Base-by-base conservation (phyloP, 2,888 invertebrate species). In the Corbicula japonica region DNA sequence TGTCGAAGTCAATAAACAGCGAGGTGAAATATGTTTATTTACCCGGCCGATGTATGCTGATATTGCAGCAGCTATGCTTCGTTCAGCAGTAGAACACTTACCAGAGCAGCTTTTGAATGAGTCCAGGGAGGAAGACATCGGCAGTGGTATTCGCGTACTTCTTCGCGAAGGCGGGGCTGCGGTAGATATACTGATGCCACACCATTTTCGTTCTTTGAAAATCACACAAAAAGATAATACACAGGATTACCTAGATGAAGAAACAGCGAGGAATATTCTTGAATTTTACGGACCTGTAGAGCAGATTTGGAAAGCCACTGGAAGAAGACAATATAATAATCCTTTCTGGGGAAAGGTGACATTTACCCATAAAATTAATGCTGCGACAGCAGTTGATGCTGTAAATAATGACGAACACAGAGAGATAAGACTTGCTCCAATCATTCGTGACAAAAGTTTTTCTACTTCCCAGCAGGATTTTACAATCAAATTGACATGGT, bases 301-400 rank as follows among this genome's bases (percentile, higher is more conserved):
- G 15, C 58, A 85, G 28, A 76, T 89, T 12, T 70, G 63, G 54
- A 66, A 81, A 18, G 74, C 56, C 52, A 65, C 70, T 15, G 70
- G 62, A 21, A 82, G 80, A 30, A 62, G 68, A 46, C 62, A 78
- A 8, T 61, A 65, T 1, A 56, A 58, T 28, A 46, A 30, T 15
- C 34, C 46, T 8, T 68, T 66, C 18, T 90, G 90, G 89, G 90
- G 90, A 1, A 86, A 83, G 56, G 73, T 89, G 12, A 86, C 86
- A 5, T 90, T 86, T 62, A 21, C 26, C 6, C 75, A 62, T 32
- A 60, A 82, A 2, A 63, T 70, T 48, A 74, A 79, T 32, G 77
- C 80, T 2, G 74, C 63, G 26, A 61, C 35, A 15, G 89, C 87
- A 10, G 76, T 84, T 10, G 35, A 77, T 5, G 83, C 28, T 4